These are phyloP conservation scores for Drosophila oshimai DNA, from an alignment of 1,140 invertebrate species.

Conservation along the genomic window DNA sequence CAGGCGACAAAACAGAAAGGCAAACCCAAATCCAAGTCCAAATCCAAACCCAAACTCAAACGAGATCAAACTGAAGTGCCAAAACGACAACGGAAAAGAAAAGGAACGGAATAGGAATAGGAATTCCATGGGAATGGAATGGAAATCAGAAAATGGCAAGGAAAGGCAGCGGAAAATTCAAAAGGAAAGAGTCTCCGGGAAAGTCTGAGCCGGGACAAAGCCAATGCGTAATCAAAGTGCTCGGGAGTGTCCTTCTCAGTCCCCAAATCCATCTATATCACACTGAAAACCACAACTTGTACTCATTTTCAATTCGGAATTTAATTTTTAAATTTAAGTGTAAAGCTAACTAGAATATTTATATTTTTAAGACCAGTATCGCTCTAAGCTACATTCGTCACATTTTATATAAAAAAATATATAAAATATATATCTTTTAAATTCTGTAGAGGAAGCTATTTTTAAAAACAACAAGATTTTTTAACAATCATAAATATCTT, in stretches of 20 bases:
- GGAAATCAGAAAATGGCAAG: background rate
- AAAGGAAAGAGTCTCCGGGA: conserved; percentile 11
- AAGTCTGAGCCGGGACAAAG: conserved; percentile 34
- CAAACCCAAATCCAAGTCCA: conserved; percentile 3
- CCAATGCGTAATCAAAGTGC: conserved; percentile 78
- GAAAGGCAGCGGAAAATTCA: background rate
- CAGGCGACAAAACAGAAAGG: conserved; percentile 14
- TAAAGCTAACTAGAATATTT: too few species aligned
- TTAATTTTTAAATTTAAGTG: too few species aligned
- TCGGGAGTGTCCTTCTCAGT: background rate
- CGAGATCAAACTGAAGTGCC: conserved; percentile 66
- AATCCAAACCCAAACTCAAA: background rate
- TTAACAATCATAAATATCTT: too few species aligned
- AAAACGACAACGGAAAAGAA: conserved; percentile 61
- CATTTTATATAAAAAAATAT: too few species aligned
- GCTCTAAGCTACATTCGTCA: too few species aligned
- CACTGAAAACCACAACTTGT: too few species aligned
- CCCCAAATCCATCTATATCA: background rate
- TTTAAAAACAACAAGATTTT: too few species aligned
- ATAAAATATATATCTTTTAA: too few species aligned
- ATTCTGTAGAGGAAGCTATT: too few species aligned
- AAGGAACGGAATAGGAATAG: conserved; percentile 49
- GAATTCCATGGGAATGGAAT: conserved; percentile 23
- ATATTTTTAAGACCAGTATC: too few species aligned
- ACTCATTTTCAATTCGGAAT: too few species aligned